Base-by-base conservation (phyloP, 2,113 vertebrate species). In the Leptosomus discolor region DNA sequence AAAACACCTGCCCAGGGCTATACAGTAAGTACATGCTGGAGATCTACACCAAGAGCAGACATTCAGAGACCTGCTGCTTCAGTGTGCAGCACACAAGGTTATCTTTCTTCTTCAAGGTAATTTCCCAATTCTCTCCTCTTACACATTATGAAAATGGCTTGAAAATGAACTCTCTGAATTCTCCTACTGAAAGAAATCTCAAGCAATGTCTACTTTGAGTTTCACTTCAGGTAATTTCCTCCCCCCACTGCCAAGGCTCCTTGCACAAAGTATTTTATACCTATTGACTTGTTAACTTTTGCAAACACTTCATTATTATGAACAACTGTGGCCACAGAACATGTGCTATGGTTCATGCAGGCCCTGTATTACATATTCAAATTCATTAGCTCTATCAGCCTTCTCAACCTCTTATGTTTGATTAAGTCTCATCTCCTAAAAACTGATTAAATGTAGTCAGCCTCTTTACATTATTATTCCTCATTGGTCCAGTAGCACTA, bases 381-480 rank as follows among this genome's bases (percentile, higher is more conserved):
- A 90, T 39, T 88, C 64, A 85, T 78, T 67, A 65, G 43, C 90
- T 79, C 70, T 41, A 93, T 67, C 92, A 92, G 22, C 84, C 39
- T 90, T 74, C 64, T 76, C 86, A 84, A 70, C 64, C 53, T 91
- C 84, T 65, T 61, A 39, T 30, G 60, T 90, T 85, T 91, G 92
- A 86, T 96, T 91, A 95, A 92, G 78, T 83, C 96, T 91, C 85
- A 94, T 92, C 85, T 96, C 70, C 92, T 89, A 56, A 56, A 82
- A 94, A 63, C 45, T 93, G 69, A 97, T 95, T 94, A 95, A 90
- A 94, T 96, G 51, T n/a, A 89, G 64, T 50, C 75, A 87, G 65
- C 11, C 51, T 76, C 70, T 90, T 88, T 79, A 88, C 84, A 89
- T 92, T 78, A 92, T 70, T 91, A 58, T 70, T 95, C 85, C 64